These are phyloP conservation scores for Spizaetus ornatus DNA, from an alignment of 2,113 vertebrate species.

Conservation along the genomic window DNA sequence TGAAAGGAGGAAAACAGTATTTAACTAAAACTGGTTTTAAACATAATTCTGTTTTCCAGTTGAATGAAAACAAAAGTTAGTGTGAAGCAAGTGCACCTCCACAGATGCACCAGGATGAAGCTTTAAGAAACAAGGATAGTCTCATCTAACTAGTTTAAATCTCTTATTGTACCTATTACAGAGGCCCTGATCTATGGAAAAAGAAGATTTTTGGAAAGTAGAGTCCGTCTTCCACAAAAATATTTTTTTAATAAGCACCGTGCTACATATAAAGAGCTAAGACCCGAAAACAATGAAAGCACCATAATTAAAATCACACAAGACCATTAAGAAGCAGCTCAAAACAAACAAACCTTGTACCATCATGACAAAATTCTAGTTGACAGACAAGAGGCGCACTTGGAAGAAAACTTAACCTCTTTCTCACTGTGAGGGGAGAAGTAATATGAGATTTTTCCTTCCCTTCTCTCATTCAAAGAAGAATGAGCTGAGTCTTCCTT, in stretches of 20 bases:
- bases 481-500: background rate
- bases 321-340: too few species aligned
- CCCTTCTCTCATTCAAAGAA: background rate
- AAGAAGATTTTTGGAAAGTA: background rate
- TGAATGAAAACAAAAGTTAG: background rate
- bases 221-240: background rate
- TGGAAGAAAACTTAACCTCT: background rate
- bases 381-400: fast-evolving
- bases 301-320: too few species aligned
- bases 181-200: background rate
- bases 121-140: background rate
- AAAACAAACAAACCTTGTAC: background rate
- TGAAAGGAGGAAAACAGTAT: background rate
- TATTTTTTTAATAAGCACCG: too few species aligned
- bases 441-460: background rate
- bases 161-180: background rate
- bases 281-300: too few species aligned
- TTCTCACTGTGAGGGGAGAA: background rate
- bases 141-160: background rate
- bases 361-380: background rate
- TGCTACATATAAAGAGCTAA: too few species aligned
- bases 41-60: background rate
- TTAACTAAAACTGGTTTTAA: background rate
- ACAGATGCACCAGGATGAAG: background rate
- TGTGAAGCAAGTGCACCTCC: background rate